Percentiles rank a stretch among this genome's conserved stretches.
phyloP scores from a whole-genome alignment of 2,797 vertebrate genomes.

The Alcedo quadribrachys region DNA sequence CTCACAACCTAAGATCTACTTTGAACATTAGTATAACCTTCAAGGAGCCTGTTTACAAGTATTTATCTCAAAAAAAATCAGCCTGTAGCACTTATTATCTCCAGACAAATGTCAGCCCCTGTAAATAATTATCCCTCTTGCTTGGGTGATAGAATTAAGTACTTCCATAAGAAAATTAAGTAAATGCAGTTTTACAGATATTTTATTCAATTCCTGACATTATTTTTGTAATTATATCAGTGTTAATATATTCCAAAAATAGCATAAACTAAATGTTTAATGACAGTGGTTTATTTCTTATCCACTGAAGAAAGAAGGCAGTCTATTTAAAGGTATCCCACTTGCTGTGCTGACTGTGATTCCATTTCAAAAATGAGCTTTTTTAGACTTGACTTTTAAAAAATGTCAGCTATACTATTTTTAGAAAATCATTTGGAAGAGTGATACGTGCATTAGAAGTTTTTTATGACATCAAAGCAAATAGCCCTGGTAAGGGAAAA shows the following conservation, averaged over 20 bases:
- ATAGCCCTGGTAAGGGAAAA: background rate
- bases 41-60: slow-evolving; percentile 28
- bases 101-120: slow-evolving; percentile 52
- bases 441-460: background rate
- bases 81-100: background rate
- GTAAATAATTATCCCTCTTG: background rate
- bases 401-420: slow-evolving; percentile 7
- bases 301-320: background rate
- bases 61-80: slow-evolving; percentile 6
- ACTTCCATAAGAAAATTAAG: background rate
- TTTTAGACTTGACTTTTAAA: slow-evolving; percentile 12
- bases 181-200: background rate
- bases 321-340: background rate
- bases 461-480: background rate
- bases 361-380: background rate
- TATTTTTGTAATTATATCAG: background rate
- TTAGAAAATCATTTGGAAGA: slow-evolving; percentile 21
- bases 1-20: background rate
- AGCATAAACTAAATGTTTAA: background rate
- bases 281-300: background rate
- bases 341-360: background rate
- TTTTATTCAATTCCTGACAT: background rate
- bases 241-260: slow-evolving; percentile 22
- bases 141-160: background rate
- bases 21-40: slow-evolving; percentile 53